These are phyloP conservation scores for Clarias gariepinus DNA, from an alignment of 2,113 vertebrate genomes.

Conservation along the genomic window DNA sequence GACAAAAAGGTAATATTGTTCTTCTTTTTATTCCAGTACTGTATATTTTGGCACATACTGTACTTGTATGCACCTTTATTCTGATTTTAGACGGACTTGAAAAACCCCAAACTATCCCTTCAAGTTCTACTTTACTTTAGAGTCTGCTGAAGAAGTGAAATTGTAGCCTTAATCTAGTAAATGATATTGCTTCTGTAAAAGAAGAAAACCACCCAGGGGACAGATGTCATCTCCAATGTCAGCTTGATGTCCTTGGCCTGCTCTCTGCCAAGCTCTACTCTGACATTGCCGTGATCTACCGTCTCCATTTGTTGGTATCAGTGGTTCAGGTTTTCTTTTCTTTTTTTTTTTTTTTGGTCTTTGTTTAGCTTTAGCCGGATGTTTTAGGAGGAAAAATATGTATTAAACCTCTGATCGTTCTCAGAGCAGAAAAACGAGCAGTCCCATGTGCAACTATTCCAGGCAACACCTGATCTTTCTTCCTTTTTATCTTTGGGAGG, in stretches of 20 bases:
- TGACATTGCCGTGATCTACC: not conserved
- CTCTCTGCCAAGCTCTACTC: not conserved
- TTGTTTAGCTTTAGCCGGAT: constrained; percentile 4
- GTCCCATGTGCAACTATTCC: not conserved
- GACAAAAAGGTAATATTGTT: too few species aligned
- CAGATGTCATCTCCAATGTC: not conserved
- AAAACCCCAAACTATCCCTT: too few species aligned
- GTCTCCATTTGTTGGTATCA: constrained; percentile 12
- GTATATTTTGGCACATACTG: too few species aligned
- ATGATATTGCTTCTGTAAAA: not conserved
- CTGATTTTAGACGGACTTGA: too few species aligned
- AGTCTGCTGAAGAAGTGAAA: not conserved
- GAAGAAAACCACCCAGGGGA: constrained; percentile 11
- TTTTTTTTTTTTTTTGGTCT: not conserved
- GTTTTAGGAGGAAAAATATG: not conserved
- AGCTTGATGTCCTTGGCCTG: not conserved
- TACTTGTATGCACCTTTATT: too few species aligned
- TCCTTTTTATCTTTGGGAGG: not conserved
- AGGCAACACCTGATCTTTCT: not conserved
- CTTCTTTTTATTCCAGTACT: too few species aligned
- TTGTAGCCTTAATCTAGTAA: not conserved
- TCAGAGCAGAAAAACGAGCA: constrained; percentile 1
- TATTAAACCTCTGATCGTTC: not conserved
- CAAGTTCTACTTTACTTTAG: not conserved
- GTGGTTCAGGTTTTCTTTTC: not conserved